Evolutionary conservation across 2,113 vertebrate species (phyloP), one percentile per base, ranked within the genome.

Genomic region (Echinops telfairi): DNA sequence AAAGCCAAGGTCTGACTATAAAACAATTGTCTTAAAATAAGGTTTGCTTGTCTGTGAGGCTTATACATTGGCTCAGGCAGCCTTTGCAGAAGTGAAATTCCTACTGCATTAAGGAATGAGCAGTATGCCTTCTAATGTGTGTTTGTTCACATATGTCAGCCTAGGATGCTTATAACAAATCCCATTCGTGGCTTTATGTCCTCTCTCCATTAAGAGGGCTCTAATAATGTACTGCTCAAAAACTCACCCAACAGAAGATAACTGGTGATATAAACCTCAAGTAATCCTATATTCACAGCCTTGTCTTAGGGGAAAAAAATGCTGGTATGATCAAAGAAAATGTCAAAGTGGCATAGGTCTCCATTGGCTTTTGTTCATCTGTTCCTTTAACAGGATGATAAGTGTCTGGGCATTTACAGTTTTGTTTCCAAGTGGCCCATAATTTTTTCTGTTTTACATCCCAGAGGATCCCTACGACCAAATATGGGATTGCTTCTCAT

Each of bases 391-490:
- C 95, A 95, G 90, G 91, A 81, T 95, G 82, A 97, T 97, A 80
- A 86, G 90, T 87, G 88, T 95, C 92, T 93, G 95, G 73, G 85
- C 96, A 93, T 70, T 95, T 94, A 95, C 19, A 94, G 89, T 89
- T 95, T 95, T 75, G 68, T 92, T 86, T 91, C 86, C 96, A 97
- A 97, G 94, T 95, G 90, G 93, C 93, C 92, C 91, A 80, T 92
- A 97, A 97, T 98, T 98, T 97, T 95, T 94, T 96, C 92, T 97
- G 97, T 94, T 94, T 97, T 93, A 97, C 89, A 97, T 96, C 92
- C 76, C 47, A 95, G 90, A 85, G 95, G 94, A 96, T 95, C 95
- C 94, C 92, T 66, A 93, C 96, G 71, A 95, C 97, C 97, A 96
- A 92, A 84, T 96, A 94, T 68, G 94, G 94, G 68, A 92, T 96